Base-by-base conservation (phyloP, 1,140 invertebrate species). In the Drosophila burlai region DNA sequence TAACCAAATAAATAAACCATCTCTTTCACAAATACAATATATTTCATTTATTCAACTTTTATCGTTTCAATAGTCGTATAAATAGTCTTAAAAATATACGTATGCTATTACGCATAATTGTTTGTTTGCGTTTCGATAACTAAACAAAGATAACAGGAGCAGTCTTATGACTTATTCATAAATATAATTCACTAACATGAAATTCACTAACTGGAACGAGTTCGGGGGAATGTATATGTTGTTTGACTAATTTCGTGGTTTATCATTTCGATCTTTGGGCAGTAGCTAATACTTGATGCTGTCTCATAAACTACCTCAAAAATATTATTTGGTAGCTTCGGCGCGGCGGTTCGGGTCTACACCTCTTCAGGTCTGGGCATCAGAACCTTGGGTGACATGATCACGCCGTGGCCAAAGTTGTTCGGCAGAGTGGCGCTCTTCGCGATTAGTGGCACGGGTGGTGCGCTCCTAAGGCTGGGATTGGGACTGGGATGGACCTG, bases 311-410 rank as follows among this genome's bases (percentile, higher is more conserved):
- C 57, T 29, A 45, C 13, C 16, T 40, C 24, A 3, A 43, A 31
- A 18, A 16, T 21, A 24, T 21, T 21, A 15, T 36, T 15, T 16
- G 34, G 29, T n/a, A n/a, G 45, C 24, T 62, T 11, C 15, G 7
- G 24, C 4, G 31, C 31, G 42, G 4, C 34, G 15, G n/a, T 9
- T 24, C 15, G 2, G 26, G 18, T 71, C 49, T 71, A 71, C 29
- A 69, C 67, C 24, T 21, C 21, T 29, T 69, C 59, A 26, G 62
- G 31, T 58, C 55, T 80, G 67, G 64, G 76, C 76, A 83, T 73
- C 34, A 86, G 78, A 43, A 81, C 75, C 29, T 84, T 75, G n/a
- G 84, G 84, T 4, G 81, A 81, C 85, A 89, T 90, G 38, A 89
- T 90, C 36, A 89, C 69, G 18, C 81, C 84, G 24, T 66, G 59